Conservation (phyloP, 2,888 invertebrate species). For the Harmothoe impar region DNA sequence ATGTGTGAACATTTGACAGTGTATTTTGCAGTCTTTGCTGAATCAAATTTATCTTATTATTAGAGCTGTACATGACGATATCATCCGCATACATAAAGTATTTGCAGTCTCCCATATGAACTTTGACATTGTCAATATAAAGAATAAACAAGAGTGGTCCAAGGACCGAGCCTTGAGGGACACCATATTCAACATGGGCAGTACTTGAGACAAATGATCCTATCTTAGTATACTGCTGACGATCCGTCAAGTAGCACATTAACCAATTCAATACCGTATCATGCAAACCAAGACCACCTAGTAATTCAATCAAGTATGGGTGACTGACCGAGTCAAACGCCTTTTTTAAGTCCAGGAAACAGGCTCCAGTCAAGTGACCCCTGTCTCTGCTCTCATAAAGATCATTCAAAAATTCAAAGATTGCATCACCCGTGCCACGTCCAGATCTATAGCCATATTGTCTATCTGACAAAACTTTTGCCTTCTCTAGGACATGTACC, state of each 20-base stretch:
- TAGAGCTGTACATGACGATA: not conserved
- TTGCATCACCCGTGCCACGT: not conserved
- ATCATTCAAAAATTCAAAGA: not conserved
- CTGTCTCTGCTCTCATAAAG: not conserved
- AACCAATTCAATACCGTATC: not conserved
- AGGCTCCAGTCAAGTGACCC: not conserved
- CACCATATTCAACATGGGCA: no score
- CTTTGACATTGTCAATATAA: not conserved
- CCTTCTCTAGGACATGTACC: not conserved
- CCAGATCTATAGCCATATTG: not conserved
- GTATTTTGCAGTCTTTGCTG: no score
- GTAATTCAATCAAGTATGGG: no score
- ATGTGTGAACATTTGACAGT: not conserved
- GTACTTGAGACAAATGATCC: not conserved
- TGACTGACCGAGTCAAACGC: no score
- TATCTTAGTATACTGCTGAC: not conserved
- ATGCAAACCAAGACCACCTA: not conserved
- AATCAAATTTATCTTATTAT: no score
- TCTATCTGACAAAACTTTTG: not conserved
- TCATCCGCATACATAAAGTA: not conserved
- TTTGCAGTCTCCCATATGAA: not conserved
- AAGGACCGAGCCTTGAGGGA: not conserved
- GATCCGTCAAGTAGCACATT: no score
- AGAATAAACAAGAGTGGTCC: not conserved
- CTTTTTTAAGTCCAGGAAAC: not conserved